Percentiles rank a stretch among this genome's conserved stretches.
Conservation (phyloP, 2,888 invertebrate genomes). For the Anaspis maculata region DNA sequence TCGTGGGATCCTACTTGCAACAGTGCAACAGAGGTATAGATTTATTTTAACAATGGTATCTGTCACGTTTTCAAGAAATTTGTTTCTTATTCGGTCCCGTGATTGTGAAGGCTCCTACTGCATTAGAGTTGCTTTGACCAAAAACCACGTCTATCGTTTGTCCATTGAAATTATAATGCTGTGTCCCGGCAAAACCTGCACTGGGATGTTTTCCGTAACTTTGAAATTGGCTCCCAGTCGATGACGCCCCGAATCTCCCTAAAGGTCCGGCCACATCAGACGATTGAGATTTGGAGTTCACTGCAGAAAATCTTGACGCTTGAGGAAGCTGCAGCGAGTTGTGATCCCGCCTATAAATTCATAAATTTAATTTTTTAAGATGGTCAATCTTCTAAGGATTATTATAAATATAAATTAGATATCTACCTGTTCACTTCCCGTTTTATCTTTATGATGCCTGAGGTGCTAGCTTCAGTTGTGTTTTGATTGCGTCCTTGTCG, state of each 20-base stretch:
- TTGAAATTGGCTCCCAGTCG: constrained; percentile 16
- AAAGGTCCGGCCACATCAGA: constrained; percentile 34
- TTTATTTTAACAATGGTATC: no score
- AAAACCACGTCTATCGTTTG: constrained; percentile 38
- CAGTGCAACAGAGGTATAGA: no score
- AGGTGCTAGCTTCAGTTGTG: no score
- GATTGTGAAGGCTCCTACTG: constrained; percentile 4
- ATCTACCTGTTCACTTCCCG: no score
- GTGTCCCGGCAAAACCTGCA: constrained; percentile 37
- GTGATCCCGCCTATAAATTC: no score
- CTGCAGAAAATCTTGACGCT: constrained; percentile 30
- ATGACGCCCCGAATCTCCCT: constrained; percentile 21
- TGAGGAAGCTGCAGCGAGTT: no score
- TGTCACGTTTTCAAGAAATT: no score
- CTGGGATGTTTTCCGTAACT: constrained; percentile 16
- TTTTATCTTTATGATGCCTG: no score
- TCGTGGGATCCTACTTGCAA: no score
- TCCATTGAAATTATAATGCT: constrained; percentile 38
- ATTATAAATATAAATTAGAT: no score
- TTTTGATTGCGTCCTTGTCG: constrained; percentile 25
- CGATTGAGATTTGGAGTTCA: constrained; percentile 36
- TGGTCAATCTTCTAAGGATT: no score
- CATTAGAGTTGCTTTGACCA: constrained; percentile 17
- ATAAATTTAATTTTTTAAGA: no score
- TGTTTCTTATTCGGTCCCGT: constrained; percentile 13